Base-by-base conservation (phyloP, 1,140 invertebrate genomes). In the Atta colombica region DNA sequence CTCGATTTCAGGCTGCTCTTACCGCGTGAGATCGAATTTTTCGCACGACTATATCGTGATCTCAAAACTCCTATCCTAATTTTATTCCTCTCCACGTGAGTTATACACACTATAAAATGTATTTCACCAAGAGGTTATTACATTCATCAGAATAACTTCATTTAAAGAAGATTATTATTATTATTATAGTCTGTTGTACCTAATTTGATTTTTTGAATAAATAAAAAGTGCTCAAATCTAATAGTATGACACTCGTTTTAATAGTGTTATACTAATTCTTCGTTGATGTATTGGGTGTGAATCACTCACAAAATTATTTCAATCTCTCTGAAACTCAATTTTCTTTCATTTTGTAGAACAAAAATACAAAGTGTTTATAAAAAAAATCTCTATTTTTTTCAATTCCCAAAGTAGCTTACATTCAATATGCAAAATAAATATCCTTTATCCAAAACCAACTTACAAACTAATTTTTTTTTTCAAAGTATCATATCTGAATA, bases 11-110 rank as follows among this genome's bases (percentile, higher is more conserved):
- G 28, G 69, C 55, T 45, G 31, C 16, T 25, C 31, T 51, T 21
- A n/a, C 16, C 49, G 45, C n/a, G 55, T n/a, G 80, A 49, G 39
- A 84, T 74, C 69, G 25, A 74, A 61, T 82, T 82, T 82, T 82
- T 74, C 80, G 53, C 21, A 45, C 39, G 31, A 16, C 53, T 74
- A 7, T 45, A 39, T 28, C 25, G 78, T 25, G 65, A 18, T 71
- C 66, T 58, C 53, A 12, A 71, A 49, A 49, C 53, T 82, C 69
- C 10, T 0, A 18, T 72, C 1, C 25, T 6, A 72, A 74, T 74
- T 82, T 72, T 31, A 72, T 21, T 60, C 35, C 18, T 21, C 77
- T 77, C 21, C n/a, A 10, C 12, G 25, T 3, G 12, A 5, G 4
- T 39, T 39, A 39, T 39, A n/a, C 28, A 6, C 28, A 5, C 31